phyloP scores from a whole-genome alignment of 2,888 invertebrate genomes.

The Tillus elongatus region DNA sequence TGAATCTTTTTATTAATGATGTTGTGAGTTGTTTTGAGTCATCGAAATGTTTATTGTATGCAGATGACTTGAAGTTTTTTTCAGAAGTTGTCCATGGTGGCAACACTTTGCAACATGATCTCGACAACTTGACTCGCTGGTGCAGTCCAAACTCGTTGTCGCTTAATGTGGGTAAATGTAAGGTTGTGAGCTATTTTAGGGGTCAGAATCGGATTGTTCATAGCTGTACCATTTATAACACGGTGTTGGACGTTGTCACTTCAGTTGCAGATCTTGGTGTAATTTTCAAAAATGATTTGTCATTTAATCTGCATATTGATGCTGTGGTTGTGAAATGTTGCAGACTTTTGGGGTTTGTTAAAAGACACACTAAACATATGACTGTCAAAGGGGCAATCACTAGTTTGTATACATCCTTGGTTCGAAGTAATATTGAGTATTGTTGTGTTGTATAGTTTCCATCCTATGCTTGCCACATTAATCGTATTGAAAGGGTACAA shows the following conservation, averaged over 20 bases:
- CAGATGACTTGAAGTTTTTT: too few species aligned
- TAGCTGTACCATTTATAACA: not conserved
- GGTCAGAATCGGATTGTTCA: not conserved
- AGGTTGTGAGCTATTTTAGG: not conserved
- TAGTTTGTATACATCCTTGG: not conserved
- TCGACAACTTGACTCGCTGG: not conserved
- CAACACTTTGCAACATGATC: not conserved
- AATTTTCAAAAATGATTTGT: not conserved
- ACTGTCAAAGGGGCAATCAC: not conserved
- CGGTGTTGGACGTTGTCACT: not conserved
- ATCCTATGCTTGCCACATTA: not conserved
- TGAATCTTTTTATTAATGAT: too few species aligned
- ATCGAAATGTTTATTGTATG: too few species aligned
- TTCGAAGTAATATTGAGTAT: not conserved
- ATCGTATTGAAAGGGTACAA: not conserved
- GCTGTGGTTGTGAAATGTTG: not conserved
- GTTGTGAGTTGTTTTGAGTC: too few species aligned
- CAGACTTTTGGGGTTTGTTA: not conserved
- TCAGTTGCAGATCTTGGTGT: not conserved
- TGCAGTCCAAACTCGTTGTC: not conserved
- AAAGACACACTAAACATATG: not conserved
- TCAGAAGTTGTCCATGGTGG: too few species aligned
- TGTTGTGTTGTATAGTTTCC: not conserved
- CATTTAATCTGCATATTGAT: slow-evolving; percentile 1
- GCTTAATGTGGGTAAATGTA: not conserved